Evolutionary conservation across 2,797 vertebrate genomes (phyloP), one percentile per base, ranked within the genome.

Genomic region (Eospalax fontanierii): DNA sequence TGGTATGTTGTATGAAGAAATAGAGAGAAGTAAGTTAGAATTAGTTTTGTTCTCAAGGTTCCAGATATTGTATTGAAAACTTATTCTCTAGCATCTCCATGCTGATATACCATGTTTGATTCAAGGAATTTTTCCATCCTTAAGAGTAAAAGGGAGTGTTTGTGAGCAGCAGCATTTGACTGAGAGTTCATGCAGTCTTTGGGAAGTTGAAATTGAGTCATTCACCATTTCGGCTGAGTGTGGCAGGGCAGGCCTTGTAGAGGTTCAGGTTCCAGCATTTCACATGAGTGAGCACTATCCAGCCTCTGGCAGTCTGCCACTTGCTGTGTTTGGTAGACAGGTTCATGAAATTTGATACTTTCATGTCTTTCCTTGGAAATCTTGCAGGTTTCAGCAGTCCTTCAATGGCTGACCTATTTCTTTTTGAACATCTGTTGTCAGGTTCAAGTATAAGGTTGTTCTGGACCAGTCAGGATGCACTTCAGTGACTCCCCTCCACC

Each of bases 311-410:
- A 92, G 26, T 54, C 86, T 91, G 89, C 97, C 93, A 76, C 12
- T 33, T 79, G 90, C 79, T 96, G 75, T 70, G 1, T 81, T 78
- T 68, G 80, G 96, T 92, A 90, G 96, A 97, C 63, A 93, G 85
- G 91, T 96, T 92, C 14, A 8, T 89, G 93, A 96, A 96, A 97
- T 76, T 84, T 65, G 93, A 97, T 43, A 84, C 89, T 74, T 85
- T 90, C 38, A 0, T 80, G 61, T 90, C 94, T 95, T 97, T 93
- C 63, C 57, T 92, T 91, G 78, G 92, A 96, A 96, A 91, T 35
- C 76, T 81, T 84, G 73, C 65, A 82, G 30, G 24, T 54, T 89
- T 94, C 68, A 95, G 78, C 90, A 87, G 18, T 74, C 80, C 65
- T 92, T 95, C 75, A 63, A 10, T 57, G 91, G 40, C 50, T 93